phyloP scores from a whole-genome alignment of 2,797 vertebrate genomes.

The Semotilus atromaculatus region DNA sequence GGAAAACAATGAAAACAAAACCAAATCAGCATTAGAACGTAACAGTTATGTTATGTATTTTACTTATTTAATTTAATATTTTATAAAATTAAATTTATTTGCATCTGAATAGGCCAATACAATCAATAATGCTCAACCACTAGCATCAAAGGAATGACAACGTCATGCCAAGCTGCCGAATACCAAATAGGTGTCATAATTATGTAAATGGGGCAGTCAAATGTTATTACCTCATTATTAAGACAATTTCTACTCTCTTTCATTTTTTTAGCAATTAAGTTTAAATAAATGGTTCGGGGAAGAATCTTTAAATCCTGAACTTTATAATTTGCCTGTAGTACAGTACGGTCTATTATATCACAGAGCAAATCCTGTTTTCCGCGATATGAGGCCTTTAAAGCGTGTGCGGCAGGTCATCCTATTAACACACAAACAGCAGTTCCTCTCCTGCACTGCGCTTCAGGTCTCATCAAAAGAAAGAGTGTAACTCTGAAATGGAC shows the following conservation, averaged over 20 bases:
- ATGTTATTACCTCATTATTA: neutral
- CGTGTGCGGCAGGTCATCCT: neutral
- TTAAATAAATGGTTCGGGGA: neutral
- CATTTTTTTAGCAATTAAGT: neutral
- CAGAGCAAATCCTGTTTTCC: slow-evolving; percentile 4
- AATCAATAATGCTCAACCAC: neutral
- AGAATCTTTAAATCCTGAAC: slow-evolving; percentile 3
- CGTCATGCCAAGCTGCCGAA: neutral
- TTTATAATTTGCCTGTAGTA: neutral
- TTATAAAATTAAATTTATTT: neutral
- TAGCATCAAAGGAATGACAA: neutral
- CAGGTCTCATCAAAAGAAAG: slow-evolving; percentile 22
- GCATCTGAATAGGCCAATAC: neutral
- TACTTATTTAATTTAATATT: neutral
- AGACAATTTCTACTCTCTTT: neutral
- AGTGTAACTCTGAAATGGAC: slow-evolving; percentile 30
- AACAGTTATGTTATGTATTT: neutral
- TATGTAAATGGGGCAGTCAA: neutral
- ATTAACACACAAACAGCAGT: slow-evolving; percentile 16
- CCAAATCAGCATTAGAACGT: neutral
- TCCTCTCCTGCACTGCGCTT: slow-evolving; percentile 3
- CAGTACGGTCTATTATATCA: neutral
- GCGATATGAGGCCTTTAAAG: neutral
- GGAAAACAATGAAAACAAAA: neutral
- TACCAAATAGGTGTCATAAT: neutral